These are phyloP conservation scores for Colinus virginianus DNA, from an alignment of 2,113 vertebrate species.

Conservation along the genomic window DNA sequence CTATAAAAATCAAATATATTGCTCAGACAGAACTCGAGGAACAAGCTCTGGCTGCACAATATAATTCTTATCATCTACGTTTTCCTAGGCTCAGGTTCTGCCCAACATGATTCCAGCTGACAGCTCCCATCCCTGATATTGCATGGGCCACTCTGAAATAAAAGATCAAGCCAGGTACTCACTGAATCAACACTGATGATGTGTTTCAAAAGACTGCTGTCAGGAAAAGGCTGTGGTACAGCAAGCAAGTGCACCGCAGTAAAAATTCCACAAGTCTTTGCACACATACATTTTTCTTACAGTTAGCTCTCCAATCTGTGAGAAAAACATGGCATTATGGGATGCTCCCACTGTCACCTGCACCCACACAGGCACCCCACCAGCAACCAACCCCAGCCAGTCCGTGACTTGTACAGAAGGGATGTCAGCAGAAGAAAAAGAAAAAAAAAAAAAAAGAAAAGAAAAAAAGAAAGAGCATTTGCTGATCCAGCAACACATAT, in stretches of 20 bases:
- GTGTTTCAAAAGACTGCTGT: neutral
- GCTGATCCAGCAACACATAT: neutral
- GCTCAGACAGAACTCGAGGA: neutral
- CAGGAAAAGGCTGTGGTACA: neutral
- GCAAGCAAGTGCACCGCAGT: neutral
- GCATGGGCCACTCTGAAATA: neutral
- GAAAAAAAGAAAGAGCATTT: neutral
- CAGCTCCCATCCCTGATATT: neutral
- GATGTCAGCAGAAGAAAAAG: neutral
- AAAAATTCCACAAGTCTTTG: neutral
- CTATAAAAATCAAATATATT: neutral
- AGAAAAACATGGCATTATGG: neutral
- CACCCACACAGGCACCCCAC: neutral
- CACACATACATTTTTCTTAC: neutral
- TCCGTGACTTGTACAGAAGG: neutral
- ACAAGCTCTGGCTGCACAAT: neutral
- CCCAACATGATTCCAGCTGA: neutral
- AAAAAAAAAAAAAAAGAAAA: neutral
- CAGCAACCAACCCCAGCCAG: neutral
- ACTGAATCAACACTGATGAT: fast-evolving
- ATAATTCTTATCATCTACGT: neutral
- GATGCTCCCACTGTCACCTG: neutral
- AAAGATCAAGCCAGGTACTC: neutral
- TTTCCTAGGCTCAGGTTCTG: neutral
- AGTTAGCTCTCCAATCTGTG: neutral